phyloP scores from a whole-genome alignment of 2,888 invertebrate genomes.

The Drosophila diplacantha region DNA sequence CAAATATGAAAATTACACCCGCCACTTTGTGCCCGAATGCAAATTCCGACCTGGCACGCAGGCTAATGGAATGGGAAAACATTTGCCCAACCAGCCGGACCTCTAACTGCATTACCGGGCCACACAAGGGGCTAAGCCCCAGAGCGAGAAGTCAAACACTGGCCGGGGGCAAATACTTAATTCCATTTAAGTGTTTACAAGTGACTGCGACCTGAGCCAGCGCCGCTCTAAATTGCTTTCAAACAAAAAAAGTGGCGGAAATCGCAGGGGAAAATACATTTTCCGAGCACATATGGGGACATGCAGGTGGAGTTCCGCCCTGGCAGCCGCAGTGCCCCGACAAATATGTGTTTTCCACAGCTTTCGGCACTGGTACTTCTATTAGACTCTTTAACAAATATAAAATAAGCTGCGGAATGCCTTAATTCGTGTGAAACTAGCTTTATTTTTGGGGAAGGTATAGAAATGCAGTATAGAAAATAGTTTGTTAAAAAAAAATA shows the following conservation, averaged over 20 bases:
- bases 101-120: constrained; percentile 46
- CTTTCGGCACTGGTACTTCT: too few relatives aligned
- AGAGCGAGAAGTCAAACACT: constrained; percentile 56
- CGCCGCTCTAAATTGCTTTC: neutral
- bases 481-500: neutral
- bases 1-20: constrained; percentile 47
- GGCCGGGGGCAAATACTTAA: constrained; percentile 18
- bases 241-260: too few relatives aligned
- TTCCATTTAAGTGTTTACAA: constrained; percentile 4
- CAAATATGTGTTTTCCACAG: neutral
- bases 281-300: neutral
- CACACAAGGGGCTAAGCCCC: constrained; percentile 1
- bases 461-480: neutral
- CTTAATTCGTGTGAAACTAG: neutral
- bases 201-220: constrained; percentile 1
- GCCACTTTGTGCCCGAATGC: constrained; percentile 53
- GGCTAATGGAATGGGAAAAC: constrained; percentile 56
- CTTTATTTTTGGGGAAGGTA: neutral
- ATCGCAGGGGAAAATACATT: neutral
- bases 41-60: constrained; percentile 40
- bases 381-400: too few relatives aligned
- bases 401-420: neutral
- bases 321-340: neutral
- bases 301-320: neutral
- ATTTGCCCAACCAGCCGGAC: constrained; percentile 55